Evolutionary conservation across 2,113 vertebrate species (phyloP).

Genomic region (Theristicus caerulescens): DNA sequence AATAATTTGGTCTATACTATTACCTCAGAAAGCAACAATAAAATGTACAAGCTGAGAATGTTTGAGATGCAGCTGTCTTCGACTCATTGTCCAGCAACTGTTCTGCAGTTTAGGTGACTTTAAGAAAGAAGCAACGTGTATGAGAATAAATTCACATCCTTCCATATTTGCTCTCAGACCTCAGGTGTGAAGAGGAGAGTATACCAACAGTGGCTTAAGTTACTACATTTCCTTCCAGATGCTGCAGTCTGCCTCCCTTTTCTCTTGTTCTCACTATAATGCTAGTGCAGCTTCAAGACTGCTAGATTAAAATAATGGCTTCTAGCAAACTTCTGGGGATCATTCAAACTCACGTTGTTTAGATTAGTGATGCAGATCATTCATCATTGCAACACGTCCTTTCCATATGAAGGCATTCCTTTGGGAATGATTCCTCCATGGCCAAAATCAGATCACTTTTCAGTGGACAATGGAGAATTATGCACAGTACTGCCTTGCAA

Average conservation of each 20-base stretch:
- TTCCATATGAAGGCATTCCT: not conserved
- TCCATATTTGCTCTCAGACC: not conserved
- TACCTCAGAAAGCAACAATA: not conserved
- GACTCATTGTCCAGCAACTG: not conserved
- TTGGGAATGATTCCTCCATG: not conserved
- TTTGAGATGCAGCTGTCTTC: not conserved
- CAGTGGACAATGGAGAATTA: not conserved
- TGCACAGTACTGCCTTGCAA: not conserved
- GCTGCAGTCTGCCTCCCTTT: not conserved
- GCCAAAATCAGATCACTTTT: not conserved
- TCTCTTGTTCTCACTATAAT: not conserved
- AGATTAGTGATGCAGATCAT: not conserved
- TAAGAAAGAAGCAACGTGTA: not conserved
- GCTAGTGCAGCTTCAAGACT: not conserved
- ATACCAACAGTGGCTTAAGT: not conserved
- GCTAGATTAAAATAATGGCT: not conserved
- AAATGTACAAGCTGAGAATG: not conserved
- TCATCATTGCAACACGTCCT: not conserved
- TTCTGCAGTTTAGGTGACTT: not conserved
- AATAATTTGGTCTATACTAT: not conserved
- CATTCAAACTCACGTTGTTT: not conserved
- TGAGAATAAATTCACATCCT: not conserved
- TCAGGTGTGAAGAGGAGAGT: not conserved
- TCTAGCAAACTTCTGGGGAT: not conserved
- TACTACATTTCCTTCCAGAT: not conserved